Percentiles rank a stretch among this genome's conserved stretches.
phyloP scores from a whole-genome alignment of 2,888 invertebrate species.

The Allygus modestus region DNA sequence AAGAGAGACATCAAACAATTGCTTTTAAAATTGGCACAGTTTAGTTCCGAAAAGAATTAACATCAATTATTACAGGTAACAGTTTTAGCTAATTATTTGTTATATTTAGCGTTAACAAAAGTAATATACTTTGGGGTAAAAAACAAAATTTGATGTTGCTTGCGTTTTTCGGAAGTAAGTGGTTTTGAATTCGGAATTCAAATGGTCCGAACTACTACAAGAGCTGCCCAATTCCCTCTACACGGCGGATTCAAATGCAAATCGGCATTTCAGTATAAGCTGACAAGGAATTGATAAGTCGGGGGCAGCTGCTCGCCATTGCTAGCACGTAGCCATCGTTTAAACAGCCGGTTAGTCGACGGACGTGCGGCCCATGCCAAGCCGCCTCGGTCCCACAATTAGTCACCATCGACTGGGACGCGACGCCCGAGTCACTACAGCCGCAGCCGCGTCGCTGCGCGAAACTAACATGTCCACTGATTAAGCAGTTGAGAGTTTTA shows the following conservation, averaged over 20 bases:
- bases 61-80: too few relatives aligned
- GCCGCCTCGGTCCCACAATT: conserved; percentile 41
- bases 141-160: too few relatives aligned
- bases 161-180: too few relatives aligned
- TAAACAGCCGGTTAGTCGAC: conserved; percentile 41
- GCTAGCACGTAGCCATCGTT: conserved; percentile 23
- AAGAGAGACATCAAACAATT: too few relatives aligned
- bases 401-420: neutral
- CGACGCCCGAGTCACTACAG: neutral
- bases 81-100: too few relatives aligned
- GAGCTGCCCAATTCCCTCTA: conserved; percentile 19
- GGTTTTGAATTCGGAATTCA: too few relatives aligned
- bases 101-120: too few relatives aligned
- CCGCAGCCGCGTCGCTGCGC: too few relatives aligned
- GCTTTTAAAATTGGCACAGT: too few relatives aligned
- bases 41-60: too few relatives aligned
- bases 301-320: conserved; percentile 15
- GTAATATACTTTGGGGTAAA: too few relatives aligned
- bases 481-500: neutral
- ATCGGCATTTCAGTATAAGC: conserved; percentile 33
- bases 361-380: conserved; percentile 43
- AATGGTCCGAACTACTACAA: neutral
- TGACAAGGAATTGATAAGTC: conserved; percentile 54
- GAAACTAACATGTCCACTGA: too few relatives aligned
- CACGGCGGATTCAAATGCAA: conserved; percentile 32